Conservation (phyloP, 2,888 invertebrate genomes). For the Asteroscopus sphinx region DNA sequence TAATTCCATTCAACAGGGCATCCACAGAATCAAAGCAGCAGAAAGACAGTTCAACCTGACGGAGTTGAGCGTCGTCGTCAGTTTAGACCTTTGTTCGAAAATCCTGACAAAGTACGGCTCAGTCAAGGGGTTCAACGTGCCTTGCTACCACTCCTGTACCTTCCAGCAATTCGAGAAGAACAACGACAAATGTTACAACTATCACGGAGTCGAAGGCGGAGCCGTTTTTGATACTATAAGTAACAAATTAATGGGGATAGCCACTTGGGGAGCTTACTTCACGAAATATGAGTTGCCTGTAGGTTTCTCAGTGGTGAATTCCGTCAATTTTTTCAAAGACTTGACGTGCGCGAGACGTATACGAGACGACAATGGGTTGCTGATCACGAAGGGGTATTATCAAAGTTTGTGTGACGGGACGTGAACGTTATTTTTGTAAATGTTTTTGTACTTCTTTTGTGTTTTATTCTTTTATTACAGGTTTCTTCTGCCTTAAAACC, state of each 20-base stretch:
- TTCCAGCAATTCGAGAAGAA: slow-evolving; percentile 46
- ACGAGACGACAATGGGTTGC: slow-evolving; percentile 43
- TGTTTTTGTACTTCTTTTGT: slow-evolving; percentile 5
- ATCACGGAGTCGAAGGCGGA: slow-evolving; percentile 74
- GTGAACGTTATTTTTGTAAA: neutral
- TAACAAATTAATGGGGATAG: slow-evolving; percentile 69
- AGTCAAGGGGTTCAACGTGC: slow-evolving; percentile 63
- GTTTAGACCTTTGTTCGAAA: slow-evolving; percentile 64
- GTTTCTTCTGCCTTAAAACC: no score
- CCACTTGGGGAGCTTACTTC: slow-evolving; percentile 72
- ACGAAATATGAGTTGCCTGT: slow-evolving; percentile 66
- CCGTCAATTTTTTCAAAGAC: slow-evolving; percentile 67
- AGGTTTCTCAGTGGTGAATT: slow-evolving; percentile 74
- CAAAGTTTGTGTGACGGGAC: slow-evolving; percentile 62
- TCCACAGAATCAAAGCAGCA: slow-evolving; percentile 45
- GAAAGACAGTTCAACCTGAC: slow-evolving; percentile 56
- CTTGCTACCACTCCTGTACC: slow-evolving; percentile 76
- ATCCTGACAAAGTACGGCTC: slow-evolving; percentile 57
- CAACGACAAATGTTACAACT: slow-evolving; percentile 54
- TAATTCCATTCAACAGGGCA: slow-evolving; percentile 50
- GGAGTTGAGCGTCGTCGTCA: slow-evolving; percentile 64
- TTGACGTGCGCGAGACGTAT: slow-evolving; percentile 71
- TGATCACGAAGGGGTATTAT: slow-evolving; percentile 58
- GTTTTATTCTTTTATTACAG: slow-evolving; percentile 5
- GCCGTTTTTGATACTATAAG: slow-evolving; percentile 63